These are phyloP conservation scores for Ricordea florida DNA, from an alignment of 92 coral and sea anemone species.

Conservation along the genomic window DNA sequence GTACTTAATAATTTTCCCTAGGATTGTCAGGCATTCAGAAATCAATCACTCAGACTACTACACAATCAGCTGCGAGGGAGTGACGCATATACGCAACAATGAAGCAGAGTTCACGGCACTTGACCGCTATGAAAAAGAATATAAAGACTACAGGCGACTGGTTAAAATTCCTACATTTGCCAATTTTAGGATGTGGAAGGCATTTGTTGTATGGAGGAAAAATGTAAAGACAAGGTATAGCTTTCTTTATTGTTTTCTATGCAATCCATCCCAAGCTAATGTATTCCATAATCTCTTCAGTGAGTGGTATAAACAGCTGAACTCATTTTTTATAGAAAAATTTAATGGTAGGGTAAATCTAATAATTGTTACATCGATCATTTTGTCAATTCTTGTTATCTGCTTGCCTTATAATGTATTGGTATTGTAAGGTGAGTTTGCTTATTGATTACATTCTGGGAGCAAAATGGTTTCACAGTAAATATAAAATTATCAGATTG, in stretches of 20 bases:
- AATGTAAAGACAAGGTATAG: slow-evolving; percentile 85
- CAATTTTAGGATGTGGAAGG: slow-evolving; percentile 98
- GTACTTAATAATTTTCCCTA: background rate
- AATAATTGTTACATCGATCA: too few relatives aligned
- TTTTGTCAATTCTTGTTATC: too few relatives aligned
- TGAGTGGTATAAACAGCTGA: too few relatives aligned
- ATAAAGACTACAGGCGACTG: slow-evolving; percentile 81
- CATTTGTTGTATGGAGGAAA: slow-evolving; percentile 98
- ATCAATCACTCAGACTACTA: slow-evolving; percentile 91
- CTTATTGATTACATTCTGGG: too few relatives aligned
- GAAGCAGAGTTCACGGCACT: slow-evolving; percentile 96
- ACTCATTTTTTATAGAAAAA: too few relatives aligned
- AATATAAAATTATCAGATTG: too few relatives aligned
- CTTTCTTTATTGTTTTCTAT: background rate
- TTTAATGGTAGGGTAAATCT: too few relatives aligned
- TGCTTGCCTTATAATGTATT: too few relatives aligned
- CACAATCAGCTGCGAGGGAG: slow-evolving; percentile 90
- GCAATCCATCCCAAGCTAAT: background rate
- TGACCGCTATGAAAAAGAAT: slow-evolving; percentile 91
- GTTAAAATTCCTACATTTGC: slow-evolving; percentile 94
- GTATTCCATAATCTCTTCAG: background rate
- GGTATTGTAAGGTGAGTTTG: too few relatives aligned
- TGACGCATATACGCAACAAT: slow-evolving; percentile 75
- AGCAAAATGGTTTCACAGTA: too few relatives aligned
- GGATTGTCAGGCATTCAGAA: slow-evolving; percentile 92